Evolutionary conservation across 2,888 invertebrate genomes (phyloP).

Genomic region (Protodeltote pygarga): DNA sequence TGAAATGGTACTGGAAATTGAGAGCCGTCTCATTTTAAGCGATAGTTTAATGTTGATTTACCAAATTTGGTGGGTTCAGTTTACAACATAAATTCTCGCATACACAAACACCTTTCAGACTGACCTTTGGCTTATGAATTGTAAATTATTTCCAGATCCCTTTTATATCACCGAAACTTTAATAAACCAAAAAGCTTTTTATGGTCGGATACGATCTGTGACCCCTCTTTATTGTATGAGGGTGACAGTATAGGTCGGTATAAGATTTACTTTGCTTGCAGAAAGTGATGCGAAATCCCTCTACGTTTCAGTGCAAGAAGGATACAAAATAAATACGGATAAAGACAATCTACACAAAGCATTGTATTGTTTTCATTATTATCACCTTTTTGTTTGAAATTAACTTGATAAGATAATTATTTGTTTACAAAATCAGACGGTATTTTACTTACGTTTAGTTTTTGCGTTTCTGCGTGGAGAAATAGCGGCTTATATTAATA

Average conservation of each 20-base stretch:
- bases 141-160: background rate
- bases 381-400: slow-evolving; percentile 23
- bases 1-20: too few relatives aligned
- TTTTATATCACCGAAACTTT: background rate
- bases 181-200: slow-evolving; percentile 14
- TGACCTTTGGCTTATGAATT: background rate
- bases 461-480: too few relatives aligned
- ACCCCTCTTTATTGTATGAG: slow-evolving; percentile 12
- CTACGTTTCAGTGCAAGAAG: slow-evolving; percentile 5
- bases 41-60: too few relatives aligned
- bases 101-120: too few relatives aligned
- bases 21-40: too few relatives aligned
- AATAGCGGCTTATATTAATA: too few relatives aligned
- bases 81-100: too few relatives aligned
- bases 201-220: slow-evolving; percentile 7
- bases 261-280: slow-evolving; percentile 22
- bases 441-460: slow-evolving; percentile 4
- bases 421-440: slow-evolving; percentile 32
- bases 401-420: slow-evolving; percentile 32
- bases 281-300: slow-evolving; percentile 10
- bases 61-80: too few relatives aligned
- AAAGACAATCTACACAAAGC: slow-evolving; percentile 3
- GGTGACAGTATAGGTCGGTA: slow-evolving; percentile 6
- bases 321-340: background rate
- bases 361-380: slow-evolving; percentile 13